These are phyloP conservation scores for Drosophila kanapiae DNA, from an alignment of 1,140 invertebrate genomes.

Conservation along the genomic window DNA sequence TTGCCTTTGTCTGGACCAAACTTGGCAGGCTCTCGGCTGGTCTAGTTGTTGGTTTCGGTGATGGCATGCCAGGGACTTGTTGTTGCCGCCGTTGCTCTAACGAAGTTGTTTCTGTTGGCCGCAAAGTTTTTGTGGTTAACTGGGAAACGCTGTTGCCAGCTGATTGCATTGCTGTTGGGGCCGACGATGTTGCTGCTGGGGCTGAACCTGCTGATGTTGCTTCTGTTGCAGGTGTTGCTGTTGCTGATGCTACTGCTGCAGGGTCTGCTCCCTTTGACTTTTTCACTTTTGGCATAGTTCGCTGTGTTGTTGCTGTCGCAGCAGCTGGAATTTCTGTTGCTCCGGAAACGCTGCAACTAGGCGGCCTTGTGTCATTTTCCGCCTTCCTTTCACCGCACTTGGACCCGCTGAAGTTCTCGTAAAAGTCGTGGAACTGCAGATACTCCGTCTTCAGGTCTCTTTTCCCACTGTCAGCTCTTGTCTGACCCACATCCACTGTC, in stretches of 20 bases:
- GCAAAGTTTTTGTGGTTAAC: slow-evolving; percentile 79
- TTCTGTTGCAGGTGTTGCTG: slow-evolving; percentile 1
- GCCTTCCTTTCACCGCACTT: slow-evolving; percentile 26
- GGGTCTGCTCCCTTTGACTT: slow-evolving; percentile 51
- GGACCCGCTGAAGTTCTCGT: slow-evolving; percentile 58
- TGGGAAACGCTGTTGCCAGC: slow-evolving; percentile 61
- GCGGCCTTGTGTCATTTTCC: slow-evolving; percentile 43
- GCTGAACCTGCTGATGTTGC: background rate
- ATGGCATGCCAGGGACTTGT: slow-evolving; percentile 74
- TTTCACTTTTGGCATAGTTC: slow-evolving; percentile 65
- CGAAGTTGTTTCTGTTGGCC: slow-evolving; percentile 78
- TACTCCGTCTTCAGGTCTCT: slow-evolving; percentile 70
- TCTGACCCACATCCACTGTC: slow-evolving; percentile 50
- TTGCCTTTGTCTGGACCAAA: slow-evolving; percentile 56
- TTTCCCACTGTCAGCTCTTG: slow-evolving; percentile 4
- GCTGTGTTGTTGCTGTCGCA: slow-evolving; percentile 26
- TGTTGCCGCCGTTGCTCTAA: slow-evolving; percentile 57
- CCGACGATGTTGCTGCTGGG: slow-evolving; percentile 7
- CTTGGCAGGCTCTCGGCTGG: slow-evolving; percentile 56
- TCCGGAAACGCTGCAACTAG: slow-evolving; percentile 44
- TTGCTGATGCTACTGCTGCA: slow-evolving; percentile 19
- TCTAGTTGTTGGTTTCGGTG: slow-evolving; percentile 26
- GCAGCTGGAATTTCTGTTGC: slow-evolving; percentile 9
- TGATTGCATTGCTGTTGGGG: slow-evolving; percentile 65
- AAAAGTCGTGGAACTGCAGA: slow-evolving; percentile 67